Percentiles rank a stretch among this genome's conserved stretches.
Evolutionary conservation across 1,140 invertebrate species (phyloP).

Genomic region (Temnothorax longispinosus): DNA sequence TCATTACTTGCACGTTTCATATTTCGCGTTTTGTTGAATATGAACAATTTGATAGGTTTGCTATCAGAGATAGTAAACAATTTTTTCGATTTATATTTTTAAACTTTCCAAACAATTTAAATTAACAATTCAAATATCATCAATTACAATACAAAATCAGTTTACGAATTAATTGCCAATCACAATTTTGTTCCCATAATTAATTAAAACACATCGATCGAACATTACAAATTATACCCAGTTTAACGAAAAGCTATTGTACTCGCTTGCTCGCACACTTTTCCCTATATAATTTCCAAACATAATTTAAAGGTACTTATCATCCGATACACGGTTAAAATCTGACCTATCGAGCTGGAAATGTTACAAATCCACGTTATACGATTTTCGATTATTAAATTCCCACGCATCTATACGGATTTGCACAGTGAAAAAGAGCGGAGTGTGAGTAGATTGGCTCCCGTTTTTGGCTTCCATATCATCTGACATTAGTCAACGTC

Average conservation of each 20-base stretch:
- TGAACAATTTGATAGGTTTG: neutral
- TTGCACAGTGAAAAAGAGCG: neutral
- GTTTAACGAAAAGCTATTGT: neutral
- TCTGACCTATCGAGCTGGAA: neutral
- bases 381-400: conserved; percentile 43
- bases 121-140: neutral
- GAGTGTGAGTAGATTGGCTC: neutral
- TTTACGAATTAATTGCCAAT: conserved; percentile 10
- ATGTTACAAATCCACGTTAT: neutral
- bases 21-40: neutral
- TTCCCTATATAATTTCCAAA: neutral
- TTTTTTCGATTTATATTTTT: neutral
- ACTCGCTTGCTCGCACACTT: neutral
- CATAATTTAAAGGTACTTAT: neutral
- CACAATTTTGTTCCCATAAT: neutral
- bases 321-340: neutral
- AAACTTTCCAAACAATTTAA: neutral
- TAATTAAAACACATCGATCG: conserved; percentile 25
- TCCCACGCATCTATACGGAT: neutral
- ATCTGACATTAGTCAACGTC: conserved; percentile 43
- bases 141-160: neutral
- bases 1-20: neutral
- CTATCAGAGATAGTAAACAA: neutral
- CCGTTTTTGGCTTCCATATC: conserved; percentile 32
- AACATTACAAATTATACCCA: neutral